Evolutionary conservation across 2,113 vertebrate genomes (phyloP).

Genomic region (Anas platyrhynchos): DNA sequence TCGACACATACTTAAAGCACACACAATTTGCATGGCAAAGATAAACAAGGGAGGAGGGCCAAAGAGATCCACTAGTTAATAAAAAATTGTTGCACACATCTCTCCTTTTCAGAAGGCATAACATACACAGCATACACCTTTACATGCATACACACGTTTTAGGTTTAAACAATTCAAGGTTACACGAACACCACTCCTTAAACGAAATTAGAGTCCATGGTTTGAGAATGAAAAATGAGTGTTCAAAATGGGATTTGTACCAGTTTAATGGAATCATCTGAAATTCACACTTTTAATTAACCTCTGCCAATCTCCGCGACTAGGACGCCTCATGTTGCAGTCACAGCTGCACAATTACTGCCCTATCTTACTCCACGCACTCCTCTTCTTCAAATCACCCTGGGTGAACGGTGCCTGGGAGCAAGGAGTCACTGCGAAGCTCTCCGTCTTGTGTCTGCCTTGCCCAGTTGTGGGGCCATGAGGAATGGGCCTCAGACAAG

Average conservation of each 20-base stretch:
- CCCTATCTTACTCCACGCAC: neutral
- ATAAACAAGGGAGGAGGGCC: rapidly evolving
- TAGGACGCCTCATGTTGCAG: rapidly evolving
- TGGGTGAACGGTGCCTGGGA: rapidly evolving
- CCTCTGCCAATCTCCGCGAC: neutral
- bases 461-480: rapidly evolving
- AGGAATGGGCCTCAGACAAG: rapidly evolving
- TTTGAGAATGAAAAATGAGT: neutral
- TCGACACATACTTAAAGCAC: neutral
- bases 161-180: neutral
- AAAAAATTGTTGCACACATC: neutral
- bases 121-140: too few relatives aligned
- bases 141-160: rapidly evolving
- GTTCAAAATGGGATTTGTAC: neutral
- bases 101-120: neutral
- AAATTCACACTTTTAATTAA: slow-evolving; percentile 44
- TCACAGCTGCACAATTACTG: neutral
- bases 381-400: rapidly evolving
- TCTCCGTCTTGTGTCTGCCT: neutral
- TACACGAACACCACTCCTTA: neutral
- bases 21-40: neutral
- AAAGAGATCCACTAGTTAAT: neutral
- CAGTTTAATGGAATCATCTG: neutral
- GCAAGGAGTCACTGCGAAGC: rapidly evolving
- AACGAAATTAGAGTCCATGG: rapidly evolving